Conservation (phyloP, 2,888 invertebrate genomes). For the Piscicola geometra region DNA sequence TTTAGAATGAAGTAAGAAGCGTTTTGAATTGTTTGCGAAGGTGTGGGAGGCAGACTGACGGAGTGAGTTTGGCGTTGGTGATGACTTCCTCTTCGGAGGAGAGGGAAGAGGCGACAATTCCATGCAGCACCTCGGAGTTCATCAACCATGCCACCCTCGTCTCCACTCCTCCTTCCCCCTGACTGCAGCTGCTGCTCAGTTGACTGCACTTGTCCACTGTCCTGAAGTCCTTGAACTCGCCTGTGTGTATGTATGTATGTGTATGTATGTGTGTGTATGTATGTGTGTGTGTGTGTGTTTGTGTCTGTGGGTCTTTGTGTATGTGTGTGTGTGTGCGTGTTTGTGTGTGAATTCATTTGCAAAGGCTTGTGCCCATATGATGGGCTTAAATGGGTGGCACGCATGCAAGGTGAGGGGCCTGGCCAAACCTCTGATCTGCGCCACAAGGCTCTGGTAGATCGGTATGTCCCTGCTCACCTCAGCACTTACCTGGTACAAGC, state of each 20-base stretch:
- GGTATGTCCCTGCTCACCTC: not conserved
- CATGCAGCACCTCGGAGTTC: slow-evolving; percentile 63
- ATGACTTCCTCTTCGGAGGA: slow-evolving; percentile 49
- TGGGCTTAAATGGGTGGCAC: no score
- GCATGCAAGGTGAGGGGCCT: no score
- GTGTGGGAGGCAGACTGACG: slow-evolving; percentile 45
- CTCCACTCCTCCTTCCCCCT: not conserved
- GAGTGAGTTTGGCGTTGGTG: slow-evolving; percentile 49
- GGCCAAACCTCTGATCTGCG: not conserved
- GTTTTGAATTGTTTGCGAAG: no score
- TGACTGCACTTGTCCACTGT: slow-evolving; percentile 10
- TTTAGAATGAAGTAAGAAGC: no score
- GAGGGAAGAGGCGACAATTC: slow-evolving; percentile 60
- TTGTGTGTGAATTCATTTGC: slow-evolving; percentile 59
- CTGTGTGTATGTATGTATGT: not conserved
- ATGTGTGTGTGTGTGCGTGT: not conserved
- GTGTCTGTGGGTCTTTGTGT: not conserved
- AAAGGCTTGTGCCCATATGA: no score
- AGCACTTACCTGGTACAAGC: slow-evolving; percentile 14
- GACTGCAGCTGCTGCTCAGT: not conserved
- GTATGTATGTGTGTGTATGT: not conserved
- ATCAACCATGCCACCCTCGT: slow-evolving; percentile 26
- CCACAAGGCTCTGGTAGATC: not conserved
- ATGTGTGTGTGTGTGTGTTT: not conserved
- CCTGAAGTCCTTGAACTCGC: slow-evolving; percentile 24